Evolutionary conservation across 2,888 invertebrate genomes (phyloP).

Genomic region (Protodeltote pygarga): DNA sequence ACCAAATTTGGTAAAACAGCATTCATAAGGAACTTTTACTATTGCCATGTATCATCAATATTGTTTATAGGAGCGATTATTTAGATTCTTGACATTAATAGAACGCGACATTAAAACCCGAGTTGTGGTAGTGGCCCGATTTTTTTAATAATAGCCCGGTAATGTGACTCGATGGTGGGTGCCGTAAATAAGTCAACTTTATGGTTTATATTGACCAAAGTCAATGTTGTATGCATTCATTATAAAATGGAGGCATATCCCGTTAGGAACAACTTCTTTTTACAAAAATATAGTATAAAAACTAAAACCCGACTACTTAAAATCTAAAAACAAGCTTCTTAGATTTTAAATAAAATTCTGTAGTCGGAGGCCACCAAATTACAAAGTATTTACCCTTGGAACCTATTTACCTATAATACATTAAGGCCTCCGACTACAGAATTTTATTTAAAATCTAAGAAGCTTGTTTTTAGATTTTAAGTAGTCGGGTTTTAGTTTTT

Average conservation of each 20-base stretch:
- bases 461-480: too few species aligned
- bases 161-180: slow-evolving; percentile 1
- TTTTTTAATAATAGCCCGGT: slow-evolving; percentile 14
- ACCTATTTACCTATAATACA: too few species aligned
- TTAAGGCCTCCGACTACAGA: too few species aligned
- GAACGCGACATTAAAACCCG: slow-evolving; percentile 5
- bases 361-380: too few species aligned
- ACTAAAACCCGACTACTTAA: too few species aligned
- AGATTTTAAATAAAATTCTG: too few species aligned
- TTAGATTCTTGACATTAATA: slow-evolving; percentile 10
- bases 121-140: slow-evolving; percentile 3
- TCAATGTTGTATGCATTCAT: slow-evolving; percentile 6
- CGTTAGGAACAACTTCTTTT: slow-evolving; percentile 16
- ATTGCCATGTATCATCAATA: slow-evolving; percentile 17
- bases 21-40: slow-evolving; percentile 16
- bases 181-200: slow-evolving; percentile 31
- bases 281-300: too few species aligned
- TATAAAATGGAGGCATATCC: slow-evolving; percentile 1
- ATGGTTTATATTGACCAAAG: slow-evolving; percentile 22
- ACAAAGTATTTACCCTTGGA: too few species aligned
- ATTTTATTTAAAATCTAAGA: too few species aligned
- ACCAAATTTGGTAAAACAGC: slow-evolving; percentile 17
- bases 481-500: too few species aligned
- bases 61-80: slow-evolving; percentile 18
- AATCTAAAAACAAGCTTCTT: too few species aligned